These are phyloP conservation scores for Loxodonta africana DNA, from an alignment of 2,113 vertebrate species.

Conservation along the genomic window DNA sequence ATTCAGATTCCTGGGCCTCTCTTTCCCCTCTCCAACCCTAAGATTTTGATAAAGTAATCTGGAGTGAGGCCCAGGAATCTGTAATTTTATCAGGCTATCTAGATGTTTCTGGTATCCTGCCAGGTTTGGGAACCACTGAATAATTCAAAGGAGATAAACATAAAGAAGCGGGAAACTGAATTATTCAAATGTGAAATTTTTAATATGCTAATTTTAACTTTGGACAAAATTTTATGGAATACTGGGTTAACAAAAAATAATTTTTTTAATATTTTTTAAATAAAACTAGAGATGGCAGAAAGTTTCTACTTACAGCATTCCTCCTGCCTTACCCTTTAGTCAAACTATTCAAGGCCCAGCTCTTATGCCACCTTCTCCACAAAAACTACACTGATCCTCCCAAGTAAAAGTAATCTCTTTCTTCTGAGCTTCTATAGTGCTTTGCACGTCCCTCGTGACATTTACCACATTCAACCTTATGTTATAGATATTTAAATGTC, in stretches of 20 bases:
- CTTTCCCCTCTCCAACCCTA: not conserved
- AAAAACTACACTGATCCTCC: slow-evolving; percentile 58
- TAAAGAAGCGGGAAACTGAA: slow-evolving; percentile 39
- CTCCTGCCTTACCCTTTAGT: not conserved
- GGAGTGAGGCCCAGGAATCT: slow-evolving; percentile 14
- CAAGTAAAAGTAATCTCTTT: slow-evolving; percentile 30
- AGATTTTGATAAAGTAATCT: slow-evolving; percentile 52
- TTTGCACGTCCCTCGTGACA: not conserved
- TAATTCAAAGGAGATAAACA: slow-evolving; percentile 58
- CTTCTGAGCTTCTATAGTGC: slow-evolving; percentile 10
- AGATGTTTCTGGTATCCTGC: slow-evolving; percentile 51
- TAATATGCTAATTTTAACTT: slow-evolving; percentile 60
- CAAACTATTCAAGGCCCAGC: slow-evolving; percentile 24
- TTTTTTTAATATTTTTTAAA: not conserved
- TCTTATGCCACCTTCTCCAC: not conserved
- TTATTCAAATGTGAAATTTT: slow-evolving; percentile 44
- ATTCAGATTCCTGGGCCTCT: slow-evolving; percentile 36
- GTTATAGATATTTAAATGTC: slow-evolving; percentile 44
- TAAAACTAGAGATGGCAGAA: not conserved
- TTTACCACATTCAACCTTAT: slow-evolving; percentile 53
- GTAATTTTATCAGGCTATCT: slow-evolving; percentile 49
- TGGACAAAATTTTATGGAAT: slow-evolving; percentile 43
- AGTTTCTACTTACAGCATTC: not conserved
- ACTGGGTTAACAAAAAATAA: slow-evolving; percentile 30
- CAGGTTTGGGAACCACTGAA: slow-evolving; percentile 17